Evolutionary conservation across 2,888 invertebrate species (phyloP), one percentile per base, ranked within the genome.

Genomic region (Megamerina dolium): DNA sequence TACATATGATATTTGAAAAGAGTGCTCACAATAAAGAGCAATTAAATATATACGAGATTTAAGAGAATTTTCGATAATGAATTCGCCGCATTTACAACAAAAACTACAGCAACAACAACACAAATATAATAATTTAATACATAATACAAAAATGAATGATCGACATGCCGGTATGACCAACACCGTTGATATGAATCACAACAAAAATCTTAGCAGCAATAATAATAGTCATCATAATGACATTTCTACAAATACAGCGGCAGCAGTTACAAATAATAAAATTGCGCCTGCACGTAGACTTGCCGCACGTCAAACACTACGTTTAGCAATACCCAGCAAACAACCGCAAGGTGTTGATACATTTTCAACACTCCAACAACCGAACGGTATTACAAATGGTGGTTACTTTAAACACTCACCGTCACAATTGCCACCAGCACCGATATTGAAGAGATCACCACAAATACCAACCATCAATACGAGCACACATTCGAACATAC

Each of bases 251-350:
- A 46, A 20, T 31, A 43, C 43, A 30, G 3, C 40, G 5, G 10
- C 43, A 18, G 21, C 36, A 8, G n/a, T 50, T n/a, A 8, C 50
- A 19, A 49, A 52, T 21, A 64, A 59, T 61, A 64, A 65, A 51
- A 64, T 64, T 56, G 68, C 71, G 68, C 70, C 70, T 62, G 64
- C 68, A 60, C 69, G 71, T 59, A 64, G 70, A 45, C 65, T 70
- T 54, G 70, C 70, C 18, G 70, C 70, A 2, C 55, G 71, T 8
- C 69, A 70, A 53, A 69, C 69, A 12, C 48, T 70, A 16, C 68
- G 71, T 3, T 53, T 70, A 49, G 69, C 70, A 12, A 70, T 70
- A 57, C 70, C 70, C 37, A 70, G 70, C 45, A 61, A 61, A 57
- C 66, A 61, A 56, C 43, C 35, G 37, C 19, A 46, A 41, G 41